phyloP scores from a whole-genome alignment of 2,888 invertebrate genomes.

The Euplexia lucipara region DNA sequence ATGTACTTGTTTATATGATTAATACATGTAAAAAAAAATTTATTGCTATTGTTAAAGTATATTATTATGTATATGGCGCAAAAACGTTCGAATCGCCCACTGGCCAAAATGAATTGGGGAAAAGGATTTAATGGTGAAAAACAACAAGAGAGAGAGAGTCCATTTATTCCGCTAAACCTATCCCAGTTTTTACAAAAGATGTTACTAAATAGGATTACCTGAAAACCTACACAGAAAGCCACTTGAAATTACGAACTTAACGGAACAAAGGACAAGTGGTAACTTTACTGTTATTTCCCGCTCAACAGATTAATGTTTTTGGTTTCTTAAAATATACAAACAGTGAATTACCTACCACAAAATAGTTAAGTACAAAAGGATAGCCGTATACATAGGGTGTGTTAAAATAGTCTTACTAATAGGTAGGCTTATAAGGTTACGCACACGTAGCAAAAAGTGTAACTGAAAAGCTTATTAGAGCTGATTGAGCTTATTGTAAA shows the following conservation, averaged over 20 bases:
- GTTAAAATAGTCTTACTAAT: background rate
- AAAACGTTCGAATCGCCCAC: background rate
- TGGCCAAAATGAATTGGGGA: background rate
- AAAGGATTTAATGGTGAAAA: background rate
- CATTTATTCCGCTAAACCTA: background rate
- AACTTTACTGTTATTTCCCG: constrained; percentile 26
- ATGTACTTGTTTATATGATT: no score
- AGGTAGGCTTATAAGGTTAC: no score
- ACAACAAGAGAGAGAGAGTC: background rate
- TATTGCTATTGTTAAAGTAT: no score
- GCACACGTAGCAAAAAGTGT: no score
- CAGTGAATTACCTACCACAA: constrained; percentile 12
- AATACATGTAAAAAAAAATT: no score
- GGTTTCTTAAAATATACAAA: constrained; percentile 25
- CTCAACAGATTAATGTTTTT: constrained; percentile 39
- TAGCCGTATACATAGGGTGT: background rate
- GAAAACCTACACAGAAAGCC: constrained; percentile 7
- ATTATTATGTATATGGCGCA: no score
- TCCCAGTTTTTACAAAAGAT: constrained; percentile 9
- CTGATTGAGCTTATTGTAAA: no score
- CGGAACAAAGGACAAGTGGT: constrained; percentile 29
- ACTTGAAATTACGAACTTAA: constrained; percentile 23
- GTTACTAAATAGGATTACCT: constrained; percentile 5
- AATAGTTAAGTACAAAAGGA: background rate
- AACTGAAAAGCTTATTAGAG: no score